phyloP scores from a whole-genome alignment of 2,888 invertebrate genomes.

The Oscheius onirici region DNA sequence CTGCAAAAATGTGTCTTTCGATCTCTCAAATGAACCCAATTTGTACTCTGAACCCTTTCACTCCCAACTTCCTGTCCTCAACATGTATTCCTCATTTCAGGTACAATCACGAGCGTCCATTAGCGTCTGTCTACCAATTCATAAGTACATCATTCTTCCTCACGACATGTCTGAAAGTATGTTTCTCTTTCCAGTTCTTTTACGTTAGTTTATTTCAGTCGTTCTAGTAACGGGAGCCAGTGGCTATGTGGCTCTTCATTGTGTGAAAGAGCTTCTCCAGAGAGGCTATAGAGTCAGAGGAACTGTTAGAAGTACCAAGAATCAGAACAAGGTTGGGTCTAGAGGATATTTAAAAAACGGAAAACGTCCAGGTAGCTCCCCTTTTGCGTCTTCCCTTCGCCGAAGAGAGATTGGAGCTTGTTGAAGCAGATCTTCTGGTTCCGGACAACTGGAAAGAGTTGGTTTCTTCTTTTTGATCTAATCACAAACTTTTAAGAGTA shows the following conservation, averaged over 20 bases:
- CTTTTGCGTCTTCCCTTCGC: slow-evolving; percentile 70
- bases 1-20: too few species aligned
- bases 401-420: slow-evolving; percentile 73
- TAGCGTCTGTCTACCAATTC: too few species aligned
- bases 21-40: too few species aligned
- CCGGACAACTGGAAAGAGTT: slow-evolving; percentile 72
- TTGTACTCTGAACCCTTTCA: too few species aligned
- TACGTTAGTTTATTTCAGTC: slow-evolving; percentile 34
- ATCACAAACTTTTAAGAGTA: slow-evolving; percentile 36
- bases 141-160: too few species aligned
- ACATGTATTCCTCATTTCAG: too few species aligned
- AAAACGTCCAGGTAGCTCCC: slow-evolving; percentile 37
- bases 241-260: slow-evolving; percentile 75
- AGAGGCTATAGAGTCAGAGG: slow-evolving; percentile 74
- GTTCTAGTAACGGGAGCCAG: slow-evolving; percentile 75
- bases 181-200: not conserved
- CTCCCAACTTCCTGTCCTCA: too few species aligned
- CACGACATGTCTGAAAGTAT: not conserved
- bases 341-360: not conserved
- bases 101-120: too few species aligned
- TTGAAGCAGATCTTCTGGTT: slow-evolving; percentile 74
- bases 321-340: slow-evolving; percentile 58
- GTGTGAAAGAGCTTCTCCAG: slow-evolving; percentile 74
- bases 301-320: slow-evolving; percentile 71
- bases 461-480: slow-evolving; percentile 15